Evolutionary conservation across 2,888 invertebrate genomes (phyloP).

Genomic region (Hyles lineata): DNA sequence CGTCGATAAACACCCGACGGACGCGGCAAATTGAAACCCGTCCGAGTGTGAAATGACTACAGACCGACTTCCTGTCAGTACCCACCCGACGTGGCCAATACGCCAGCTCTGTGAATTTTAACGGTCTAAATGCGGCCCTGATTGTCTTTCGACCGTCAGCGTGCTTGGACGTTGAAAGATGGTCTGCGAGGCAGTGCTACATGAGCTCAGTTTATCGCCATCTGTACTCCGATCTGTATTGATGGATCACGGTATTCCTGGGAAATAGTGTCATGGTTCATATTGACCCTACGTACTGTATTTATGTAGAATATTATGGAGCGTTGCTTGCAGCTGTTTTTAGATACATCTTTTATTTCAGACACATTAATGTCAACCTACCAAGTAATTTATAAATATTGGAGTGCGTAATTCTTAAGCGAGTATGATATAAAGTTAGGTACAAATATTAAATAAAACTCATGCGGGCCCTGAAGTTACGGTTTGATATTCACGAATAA

Average conservation of each 20-base stretch:
- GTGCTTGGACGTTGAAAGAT: constrained; percentile 13
- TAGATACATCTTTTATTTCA: too few relatives aligned
- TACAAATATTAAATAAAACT: not conserved
- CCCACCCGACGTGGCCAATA: constrained; percentile 46
- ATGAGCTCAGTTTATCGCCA: not conserved
- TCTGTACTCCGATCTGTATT: not conserved
- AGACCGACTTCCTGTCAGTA: constrained; percentile 74
- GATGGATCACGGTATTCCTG: too few relatives aligned
- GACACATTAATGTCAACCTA: too few relatives aligned
- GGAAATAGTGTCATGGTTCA: too few relatives aligned
- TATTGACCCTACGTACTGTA: too few relatives aligned
- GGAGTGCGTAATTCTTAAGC: too few relatives aligned
- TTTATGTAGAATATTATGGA: too few relatives aligned
- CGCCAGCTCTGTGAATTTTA: constrained; percentile 39
- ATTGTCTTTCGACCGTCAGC: constrained; percentile 42
- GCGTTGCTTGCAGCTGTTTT: too few relatives aligned
- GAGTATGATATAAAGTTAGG: too few relatives aligned
- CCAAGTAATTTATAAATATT: too few relatives aligned
- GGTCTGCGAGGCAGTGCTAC: not conserved
- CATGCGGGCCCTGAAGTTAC: not conserved
- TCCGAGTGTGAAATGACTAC: constrained; percentile 81
- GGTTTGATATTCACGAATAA: constrained; percentile 31
- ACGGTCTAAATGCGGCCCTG: constrained; percentile 37
- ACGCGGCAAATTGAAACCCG: constrained; percentile 80
- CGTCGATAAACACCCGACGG: constrained; percentile 70